Base-by-base conservation (phyloP, 30 jellyfish, hydroid and myxozoan genomes). In the Catostylus mosaicus region DNA sequence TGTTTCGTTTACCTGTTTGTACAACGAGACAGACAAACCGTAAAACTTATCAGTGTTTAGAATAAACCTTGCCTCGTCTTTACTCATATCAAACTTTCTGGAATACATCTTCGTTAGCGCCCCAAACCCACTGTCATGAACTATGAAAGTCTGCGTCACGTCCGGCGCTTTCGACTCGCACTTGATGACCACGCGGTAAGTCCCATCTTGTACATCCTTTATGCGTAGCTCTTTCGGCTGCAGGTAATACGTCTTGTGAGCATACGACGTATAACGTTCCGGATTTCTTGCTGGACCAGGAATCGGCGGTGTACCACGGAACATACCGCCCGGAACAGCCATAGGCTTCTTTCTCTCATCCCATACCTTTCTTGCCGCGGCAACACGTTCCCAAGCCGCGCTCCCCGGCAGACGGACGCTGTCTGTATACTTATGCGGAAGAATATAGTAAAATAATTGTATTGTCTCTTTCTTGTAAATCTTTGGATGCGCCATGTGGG, bases 291-390 rank as follows among this genome's bases (percentile, higher is more conserved):
- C 78, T 32, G 78, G 80, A 1, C 56, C 78, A 2, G 78, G 80
- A 19, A 61, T 19, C 14, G 98, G 96, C 27, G 98, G 96, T 4
- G 84, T 92, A 10, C 98, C 98, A 23, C 98, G 84, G 73, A 74
- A 91, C 98, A 91, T 91, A 9, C 97, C 96, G 60, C 98, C 98
- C 2, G 98, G 68, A 2, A 91, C 97, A 34, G 95, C 96, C 72
- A 91, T 75, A 24, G 79, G 73, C 74, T 52, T 64, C 23, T 86
- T 80, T 51, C 64, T 79, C 32, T 60, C 90, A 36, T 67, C 81
- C 96, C 96, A 85, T 32, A 91, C 81, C 35, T 73, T 73, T 19
- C 87, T 73, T 20, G 96, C 90, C 6, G 20, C 88, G 27, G 87
- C 90, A 54, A 89, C 77, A 33, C 87, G 74, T 7, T 52, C 66